Evolutionary conservation across 2,113 vertebrate species (phyloP).

Genomic region (Ictalurus furcatus): DNA sequence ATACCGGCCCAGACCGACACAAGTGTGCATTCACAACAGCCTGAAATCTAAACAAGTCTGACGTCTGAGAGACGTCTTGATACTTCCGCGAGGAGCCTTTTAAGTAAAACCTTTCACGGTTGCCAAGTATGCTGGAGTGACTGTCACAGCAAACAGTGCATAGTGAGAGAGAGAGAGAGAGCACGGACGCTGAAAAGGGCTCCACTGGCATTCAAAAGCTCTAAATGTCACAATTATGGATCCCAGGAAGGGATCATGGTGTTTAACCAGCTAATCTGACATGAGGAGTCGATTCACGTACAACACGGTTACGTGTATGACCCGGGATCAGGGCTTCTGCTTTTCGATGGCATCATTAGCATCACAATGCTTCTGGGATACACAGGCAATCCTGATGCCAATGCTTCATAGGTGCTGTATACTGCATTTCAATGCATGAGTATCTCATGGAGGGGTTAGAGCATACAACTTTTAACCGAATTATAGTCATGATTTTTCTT

Average conservation of each 20-base stretch:
- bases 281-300: conserved; percentile 71
- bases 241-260: conserved; percentile 60
- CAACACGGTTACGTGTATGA: conserved; percentile 62
- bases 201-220: conserved; percentile 51
- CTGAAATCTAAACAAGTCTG: conserved; percentile 17
- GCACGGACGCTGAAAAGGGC: conserved; percentile 45
- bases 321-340: conserved; percentile 62
- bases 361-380: conserved; percentile 70
- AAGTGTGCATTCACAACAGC: conserved; percentile 33
- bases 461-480: neutral
- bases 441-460: too few relatives aligned
- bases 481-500: neutral
- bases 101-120: conserved; percentile 40
- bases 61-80: conserved; percentile 27
- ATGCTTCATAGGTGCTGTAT: conserved; percentile 36
- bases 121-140: conserved; percentile 39
- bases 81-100: conserved; percentile 26
- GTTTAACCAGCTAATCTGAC: conserved; percentile 72
- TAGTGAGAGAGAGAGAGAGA: conserved; percentile 49
- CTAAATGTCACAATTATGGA: conserved; percentile 66
- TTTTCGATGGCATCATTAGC: conserved; percentile 66
- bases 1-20: neutral
- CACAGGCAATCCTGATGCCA: conserved; percentile 62
- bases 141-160: conserved; percentile 25
- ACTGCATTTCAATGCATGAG: conserved; percentile 24